These are phyloP conservation scores for Glaucopsyche alexis DNA, from an alignment of 2,888 invertebrate genomes.

Conservation along the genomic window DNA sequence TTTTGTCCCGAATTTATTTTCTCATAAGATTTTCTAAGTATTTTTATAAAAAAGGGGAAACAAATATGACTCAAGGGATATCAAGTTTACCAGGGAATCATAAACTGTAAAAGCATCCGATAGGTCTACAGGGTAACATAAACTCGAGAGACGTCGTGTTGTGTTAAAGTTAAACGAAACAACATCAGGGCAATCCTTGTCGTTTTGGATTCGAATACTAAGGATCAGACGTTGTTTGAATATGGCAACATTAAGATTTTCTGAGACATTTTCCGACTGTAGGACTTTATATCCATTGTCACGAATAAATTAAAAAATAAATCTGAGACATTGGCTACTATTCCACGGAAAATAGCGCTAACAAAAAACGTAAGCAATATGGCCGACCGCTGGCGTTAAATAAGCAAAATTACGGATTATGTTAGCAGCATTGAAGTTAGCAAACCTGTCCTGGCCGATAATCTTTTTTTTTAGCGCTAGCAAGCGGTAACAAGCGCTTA, in stretches of 20 bases:
- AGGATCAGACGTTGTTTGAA: neutral
- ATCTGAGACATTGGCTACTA: too few species aligned
- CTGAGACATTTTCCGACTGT: too few species aligned
- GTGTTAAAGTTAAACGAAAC: neutral
- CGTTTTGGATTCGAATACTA: conserved; percentile 6
- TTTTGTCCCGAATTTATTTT: neutral
- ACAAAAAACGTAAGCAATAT: too few species aligned
- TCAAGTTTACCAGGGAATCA: conserved; percentile 12
- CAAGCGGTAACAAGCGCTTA: too few species aligned
- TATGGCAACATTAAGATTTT: neutral
- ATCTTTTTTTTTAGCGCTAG: too few species aligned
- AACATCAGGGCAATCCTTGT: neutral
- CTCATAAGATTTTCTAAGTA: neutral
- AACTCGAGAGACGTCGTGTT: conserved; percentile 12
- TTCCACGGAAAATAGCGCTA: too few species aligned
- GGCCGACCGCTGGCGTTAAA: too few species aligned
- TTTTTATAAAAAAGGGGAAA: neutral
- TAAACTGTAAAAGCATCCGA: conserved; percentile 1
- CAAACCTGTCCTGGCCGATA: too few species aligned
- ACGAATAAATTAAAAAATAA: too few species aligned
- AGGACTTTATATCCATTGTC: too few species aligned
- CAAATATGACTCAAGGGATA: conserved; percentile 14
- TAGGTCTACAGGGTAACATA: conserved; percentile 7
- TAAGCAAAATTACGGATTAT: too few species aligned
- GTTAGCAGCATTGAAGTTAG: too few species aligned